These are phyloP conservation scores for Loxodonta africana DNA, from an alignment of 2,113 vertebrate genomes.

Conservation along the genomic window DNA sequence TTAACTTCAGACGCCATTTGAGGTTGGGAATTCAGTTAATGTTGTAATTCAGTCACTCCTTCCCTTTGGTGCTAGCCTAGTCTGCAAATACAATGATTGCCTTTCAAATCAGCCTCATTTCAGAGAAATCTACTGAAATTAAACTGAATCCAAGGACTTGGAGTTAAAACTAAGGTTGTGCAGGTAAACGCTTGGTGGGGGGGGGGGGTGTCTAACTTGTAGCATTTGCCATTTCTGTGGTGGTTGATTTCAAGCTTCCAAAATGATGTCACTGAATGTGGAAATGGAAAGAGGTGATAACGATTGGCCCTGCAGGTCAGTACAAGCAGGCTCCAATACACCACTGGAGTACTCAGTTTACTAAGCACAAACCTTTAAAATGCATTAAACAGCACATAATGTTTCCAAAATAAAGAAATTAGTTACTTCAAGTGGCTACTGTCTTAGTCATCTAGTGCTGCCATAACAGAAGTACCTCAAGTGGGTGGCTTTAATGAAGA, in stretches of 20 bases:
- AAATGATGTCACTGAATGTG: background rate
- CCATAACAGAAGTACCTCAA: too few species aligned
- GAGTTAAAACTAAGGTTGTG: background rate
- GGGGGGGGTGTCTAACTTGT: background rate
- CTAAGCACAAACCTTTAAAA: background rate
- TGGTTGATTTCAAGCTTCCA: background rate
- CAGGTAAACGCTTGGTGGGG: background rate
- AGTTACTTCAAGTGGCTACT: background rate
- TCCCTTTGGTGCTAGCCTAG: background rate
- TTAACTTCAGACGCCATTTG: too few species aligned
- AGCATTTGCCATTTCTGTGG: background rate
- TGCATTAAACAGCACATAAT: background rate
- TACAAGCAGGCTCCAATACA: background rate
- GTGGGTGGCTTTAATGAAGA: too few species aligned
- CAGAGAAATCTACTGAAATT: background rate
- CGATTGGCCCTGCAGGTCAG: background rate
- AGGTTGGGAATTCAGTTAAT: too few species aligned
- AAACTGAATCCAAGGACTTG: background rate
- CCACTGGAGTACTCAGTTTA: background rate
- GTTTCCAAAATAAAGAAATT: conserved; percentile 6
- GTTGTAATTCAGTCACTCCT: too few species aligned
- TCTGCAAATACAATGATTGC: background rate
- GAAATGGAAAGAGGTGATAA: background rate
- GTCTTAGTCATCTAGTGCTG: too few species aligned
- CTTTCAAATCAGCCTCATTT: background rate